Conservation (phyloP, 1,140 invertebrate genomes). For the Lepidurus packardi region DNA sequence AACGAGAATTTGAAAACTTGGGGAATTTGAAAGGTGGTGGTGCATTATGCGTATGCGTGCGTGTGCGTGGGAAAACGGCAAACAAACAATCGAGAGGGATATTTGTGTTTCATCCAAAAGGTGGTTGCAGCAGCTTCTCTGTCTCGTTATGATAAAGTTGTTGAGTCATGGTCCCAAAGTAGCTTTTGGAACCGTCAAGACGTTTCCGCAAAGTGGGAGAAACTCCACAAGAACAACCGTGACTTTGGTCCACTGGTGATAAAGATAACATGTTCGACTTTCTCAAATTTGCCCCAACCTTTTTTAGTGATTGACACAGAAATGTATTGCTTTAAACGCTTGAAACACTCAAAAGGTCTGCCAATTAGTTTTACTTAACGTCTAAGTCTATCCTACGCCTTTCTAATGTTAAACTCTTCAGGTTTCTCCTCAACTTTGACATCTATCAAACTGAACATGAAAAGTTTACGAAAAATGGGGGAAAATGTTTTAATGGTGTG, state of each 20-base stretch:
- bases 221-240: conserved; percentile 2
- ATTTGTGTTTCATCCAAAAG: conserved; percentile 19
- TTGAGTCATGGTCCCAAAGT: neutral
- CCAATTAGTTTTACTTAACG: too few relatives aligned
- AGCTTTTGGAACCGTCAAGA: conserved; percentile 9
- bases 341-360: neutral
- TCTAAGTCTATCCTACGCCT: too few relatives aligned
- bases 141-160: neutral
- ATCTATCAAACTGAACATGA: too few relatives aligned
- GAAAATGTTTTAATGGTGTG: too few relatives aligned
- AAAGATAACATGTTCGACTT: neutral
- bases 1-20: neutral
- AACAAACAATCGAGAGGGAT: conserved; percentile 6
- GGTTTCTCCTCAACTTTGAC: too few relatives aligned
- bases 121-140: conserved; percentile 15
- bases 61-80: conserved; percentile 13
- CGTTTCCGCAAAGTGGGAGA: conserved; percentile 7
- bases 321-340: neutral
- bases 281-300: neutral
- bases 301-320: neutral
- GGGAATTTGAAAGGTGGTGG: neutral
- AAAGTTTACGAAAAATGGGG: too few relatives aligned
- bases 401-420: too few relatives aligned
- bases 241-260: neutral
- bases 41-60: neutral